Evolutionary conservation across 2,113 vertebrate species (phyloP), one percentile per base, ranked within the genome.

Genomic region (Coturnix japonica): DNA sequence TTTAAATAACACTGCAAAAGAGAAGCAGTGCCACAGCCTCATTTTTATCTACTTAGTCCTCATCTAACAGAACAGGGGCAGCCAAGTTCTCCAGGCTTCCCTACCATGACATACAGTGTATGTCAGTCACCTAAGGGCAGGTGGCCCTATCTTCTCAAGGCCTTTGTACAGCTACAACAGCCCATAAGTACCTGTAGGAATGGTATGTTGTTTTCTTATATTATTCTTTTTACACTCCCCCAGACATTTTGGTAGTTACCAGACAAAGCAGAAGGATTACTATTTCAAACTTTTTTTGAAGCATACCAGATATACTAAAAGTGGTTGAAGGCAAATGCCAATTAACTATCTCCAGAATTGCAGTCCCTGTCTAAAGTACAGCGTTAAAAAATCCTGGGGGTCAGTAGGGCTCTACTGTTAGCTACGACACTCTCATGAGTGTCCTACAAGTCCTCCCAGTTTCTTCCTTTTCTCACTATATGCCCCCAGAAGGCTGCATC

Each of bases 201-300:
- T 0, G 10, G 26, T 14, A 30, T 17, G 12, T 54, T 82, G 70
- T 86, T 95, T 47, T 80, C 78, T 81, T 39, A 9, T 39, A 75
- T 35, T 8, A 15, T 28, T 81, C 39, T 81, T 90, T 81, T 93
- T 86, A 90, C 73, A 60, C 69, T 46, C 91, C 47, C 33, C 12
- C 2, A 67, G 70, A 64, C 46, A 81, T 71, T 84, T 88, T 93
- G 61, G 26, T 61, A 90, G 47, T 75, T 88, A 67, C 5, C 46
- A 71, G 74, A 60, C 41, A 81, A 74, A 94, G 49, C 43, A 74
- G n/a, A 73, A 94, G 33, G 33, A 86, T 71, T n/a, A 59, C 12
- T 43, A 5, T 7, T 81, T 81, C 72, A 78, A 61, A 23, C 41
- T 84, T 51, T 20, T 22, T 47, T 47, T 21, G 66, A 86, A 78